These are phyloP conservation scores for Adela reaumurella DNA, from an alignment of 2,888 invertebrate species.

Conservation along the genomic window DNA sequence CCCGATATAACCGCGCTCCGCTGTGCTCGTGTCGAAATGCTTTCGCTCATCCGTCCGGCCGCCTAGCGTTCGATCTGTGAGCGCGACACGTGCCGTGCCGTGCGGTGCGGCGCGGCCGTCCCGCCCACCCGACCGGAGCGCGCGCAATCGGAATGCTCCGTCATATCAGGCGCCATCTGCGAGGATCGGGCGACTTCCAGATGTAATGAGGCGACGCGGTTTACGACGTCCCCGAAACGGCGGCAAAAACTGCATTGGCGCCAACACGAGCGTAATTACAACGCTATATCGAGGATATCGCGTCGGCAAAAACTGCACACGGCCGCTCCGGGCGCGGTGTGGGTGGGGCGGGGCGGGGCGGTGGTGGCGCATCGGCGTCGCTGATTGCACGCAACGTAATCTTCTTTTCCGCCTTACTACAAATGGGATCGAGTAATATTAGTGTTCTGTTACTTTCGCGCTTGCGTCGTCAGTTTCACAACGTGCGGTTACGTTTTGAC, in stretches of 20 bases:
- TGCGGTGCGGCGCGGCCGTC: slow-evolving; percentile 8
- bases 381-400: too few relatives aligned
- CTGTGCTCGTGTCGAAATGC: slow-evolving; percentile 35
- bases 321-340: too few relatives aligned
- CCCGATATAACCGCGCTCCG: slow-evolving; percentile 42
- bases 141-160: slow-evolving; percentile 4
- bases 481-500: slow-evolving; percentile 44
- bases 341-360: too few relatives aligned
- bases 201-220: neutral
- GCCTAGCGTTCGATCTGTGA: neutral
- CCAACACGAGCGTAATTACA: neutral
- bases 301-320: too few relatives aligned
- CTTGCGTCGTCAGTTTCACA: slow-evolving; percentile 34
- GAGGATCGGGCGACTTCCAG: neutral
- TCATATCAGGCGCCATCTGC: neutral
- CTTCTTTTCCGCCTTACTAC: slow-evolving; percentile 22
- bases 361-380: too few relatives aligned
- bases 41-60: slow-evolving; percentile 17
- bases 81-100: too few relatives aligned
- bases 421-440: slow-evolving; percentile 22
- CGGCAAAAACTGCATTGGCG: neutral
- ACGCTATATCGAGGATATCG: too few relatives aligned
- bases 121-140: slow-evolving; percentile 25
- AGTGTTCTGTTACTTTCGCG: slow-evolving; percentile 31
- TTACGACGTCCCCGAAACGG: neutral